Base-by-base conservation (phyloP, 1,140 invertebrate genomes). In the Armadillidium nasatum region DNA sequence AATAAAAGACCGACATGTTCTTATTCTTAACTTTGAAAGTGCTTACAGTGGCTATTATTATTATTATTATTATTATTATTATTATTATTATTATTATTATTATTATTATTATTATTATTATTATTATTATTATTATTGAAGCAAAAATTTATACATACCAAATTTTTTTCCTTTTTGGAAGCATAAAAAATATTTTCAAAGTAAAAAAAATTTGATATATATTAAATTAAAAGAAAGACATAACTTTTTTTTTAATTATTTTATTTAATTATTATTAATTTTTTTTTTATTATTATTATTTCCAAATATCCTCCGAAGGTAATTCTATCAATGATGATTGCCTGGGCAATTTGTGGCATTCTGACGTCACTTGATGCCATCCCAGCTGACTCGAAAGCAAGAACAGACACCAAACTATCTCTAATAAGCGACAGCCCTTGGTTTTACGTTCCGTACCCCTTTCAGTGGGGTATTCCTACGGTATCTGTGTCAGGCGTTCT, bases 381-480 rank as follows among this genome's bases (percentile, higher is more conserved):
- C 10, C 88, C 89, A 0, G 82, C 84, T 2, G 89, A 88, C 0
- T 91, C 94, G 85, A 88, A 89, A 7, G 92, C 91, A 0, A 86
- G 94, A 73, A 92, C 92, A 0, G 93, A 96, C 82, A 88, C 89
- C 10, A 92, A 92, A 81, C 81, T 91, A 0, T 87, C 70, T 0
- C 45, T 73, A 21, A 54, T 73, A 33, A n/a, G 21, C 19, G 67
- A 73, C 45, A 73, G 72, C 21, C 72, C 72, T 21, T 73, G 72
- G 72, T 22, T 73, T 33, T 22, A 60, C 21, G 21, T 73, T 10
- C 72, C 72, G 4, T 73, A 73, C 45, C 72, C 72, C 44, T 45
- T 44, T 0, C 93, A 95, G 83, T 96, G 94, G 92, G 94, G 94
- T 4, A 74, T 87, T 13, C 94, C 94, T 0, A 94, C 92, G 0